Percentiles rank a stretch among this genome's conserved stretches.
phyloP scores from a whole-genome alignment of 2,113 vertebrate genomes.

The Diphyllodes magnificus region DNA sequence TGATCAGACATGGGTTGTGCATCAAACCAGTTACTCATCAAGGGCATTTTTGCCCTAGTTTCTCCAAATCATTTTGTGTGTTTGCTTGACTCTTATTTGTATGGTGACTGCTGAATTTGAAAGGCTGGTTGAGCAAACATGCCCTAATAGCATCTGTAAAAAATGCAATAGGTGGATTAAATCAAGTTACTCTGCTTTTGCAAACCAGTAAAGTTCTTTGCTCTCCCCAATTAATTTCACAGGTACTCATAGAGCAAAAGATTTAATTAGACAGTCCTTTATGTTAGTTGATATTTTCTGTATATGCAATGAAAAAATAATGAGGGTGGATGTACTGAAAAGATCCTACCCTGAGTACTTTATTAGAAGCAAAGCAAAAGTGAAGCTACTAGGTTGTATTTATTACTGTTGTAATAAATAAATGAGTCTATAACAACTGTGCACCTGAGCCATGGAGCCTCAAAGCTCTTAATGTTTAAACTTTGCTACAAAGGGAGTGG shows the following conservation, averaged over 20 bases:
- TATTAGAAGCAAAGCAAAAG: background rate
- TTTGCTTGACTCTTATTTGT: background rate
- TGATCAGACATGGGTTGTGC: background rate
- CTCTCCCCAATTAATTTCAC: background rate
- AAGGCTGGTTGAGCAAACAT: background rate
- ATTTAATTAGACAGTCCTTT: slow-evolving; percentile 4
- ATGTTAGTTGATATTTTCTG: background rate
- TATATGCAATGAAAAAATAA: background rate
- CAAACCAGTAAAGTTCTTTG: slow-evolving; percentile 7
- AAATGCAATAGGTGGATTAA: background rate
- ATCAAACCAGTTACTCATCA: background rate
- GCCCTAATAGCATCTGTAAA: background rate
- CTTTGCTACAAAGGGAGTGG: background rate
- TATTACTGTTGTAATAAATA: background rate
- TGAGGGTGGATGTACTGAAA: background rate
- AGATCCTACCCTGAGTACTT: background rate
- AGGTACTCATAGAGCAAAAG: background rate
- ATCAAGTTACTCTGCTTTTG: background rate
- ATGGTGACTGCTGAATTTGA: background rate
- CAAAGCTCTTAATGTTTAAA: background rate
- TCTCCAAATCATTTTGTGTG: background rate
- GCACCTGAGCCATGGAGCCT: background rate
- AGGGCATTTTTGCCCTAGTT: background rate
- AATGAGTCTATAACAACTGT: background rate
- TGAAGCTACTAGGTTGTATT: background rate